Evolutionary conservation across 2,113 vertebrate genomes (phyloP).

Genomic region (Apteryx owenii): DNA sequence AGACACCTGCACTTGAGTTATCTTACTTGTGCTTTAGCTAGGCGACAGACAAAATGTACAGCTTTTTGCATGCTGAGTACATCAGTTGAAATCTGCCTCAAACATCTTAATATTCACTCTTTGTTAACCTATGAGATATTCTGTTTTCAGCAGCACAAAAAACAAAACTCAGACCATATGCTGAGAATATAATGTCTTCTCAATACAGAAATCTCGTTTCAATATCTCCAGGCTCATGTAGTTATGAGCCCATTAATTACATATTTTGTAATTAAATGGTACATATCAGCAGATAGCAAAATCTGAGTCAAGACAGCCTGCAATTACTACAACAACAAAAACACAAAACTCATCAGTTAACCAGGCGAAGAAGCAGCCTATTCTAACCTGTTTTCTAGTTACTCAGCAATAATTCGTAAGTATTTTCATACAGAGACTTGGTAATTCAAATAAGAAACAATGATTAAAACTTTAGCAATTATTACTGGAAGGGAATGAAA

Average conservation of each 20-base stretch:
- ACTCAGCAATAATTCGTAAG: neutral
- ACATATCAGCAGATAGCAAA: constrained; percentile 1
- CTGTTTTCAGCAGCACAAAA: neutral
- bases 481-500: neutral
- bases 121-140: neutral
- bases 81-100: neutral
- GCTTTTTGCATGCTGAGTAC: neutral
- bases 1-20: neutral
- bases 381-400: neutral
- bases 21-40: neutral
- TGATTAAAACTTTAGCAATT: neutral
- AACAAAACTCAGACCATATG: neutral
- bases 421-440: neutral
- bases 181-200: neutral
- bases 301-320: neutral
- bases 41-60: neutral
- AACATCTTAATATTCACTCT: neutral
- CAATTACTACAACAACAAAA: neutral
- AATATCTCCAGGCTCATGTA: neutral
- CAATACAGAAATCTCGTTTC: neutral
- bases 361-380: neutral
- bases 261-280: constrained; percentile 35
- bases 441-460: neutral
- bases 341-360: neutral
- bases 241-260: neutral